These are phyloP conservation scores for Peromyscus leucopus DNA, from an alignment of 2,113 vertebrate species.

Conservation along the genomic window DNA sequence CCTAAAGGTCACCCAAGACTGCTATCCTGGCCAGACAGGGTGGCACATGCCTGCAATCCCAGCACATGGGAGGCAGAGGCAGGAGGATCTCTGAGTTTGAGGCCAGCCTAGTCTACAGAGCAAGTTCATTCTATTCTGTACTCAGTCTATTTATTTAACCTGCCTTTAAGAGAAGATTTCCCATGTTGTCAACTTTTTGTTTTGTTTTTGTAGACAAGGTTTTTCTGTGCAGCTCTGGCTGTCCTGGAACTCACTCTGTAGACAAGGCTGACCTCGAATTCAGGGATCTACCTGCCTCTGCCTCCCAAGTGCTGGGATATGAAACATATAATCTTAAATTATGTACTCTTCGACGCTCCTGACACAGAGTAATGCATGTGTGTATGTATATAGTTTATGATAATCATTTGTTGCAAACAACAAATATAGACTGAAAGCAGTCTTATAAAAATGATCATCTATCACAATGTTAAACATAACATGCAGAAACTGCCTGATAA, in stretches of 20 bases:
- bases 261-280: too few relatives aligned
- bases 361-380: background rate
- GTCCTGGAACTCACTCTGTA: too few relatives aligned
- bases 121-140: background rate
- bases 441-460: background rate
- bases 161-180: background rate
- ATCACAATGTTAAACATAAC: background rate
- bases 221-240: too few relatives aligned
- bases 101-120: background rate
- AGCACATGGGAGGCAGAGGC: background rate
- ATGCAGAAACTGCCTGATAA: background rate
- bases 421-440: background rate
- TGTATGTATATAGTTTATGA: background rate
- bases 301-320: too few relatives aligned
- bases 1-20: background rate
- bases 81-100: background rate
- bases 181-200: background rate
- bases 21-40: background rate
- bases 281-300: too few relatives aligned
- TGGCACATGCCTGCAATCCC: background rate
- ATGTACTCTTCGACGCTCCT: background rate
- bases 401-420: background rate
- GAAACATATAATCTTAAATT: too few relatives aligned
- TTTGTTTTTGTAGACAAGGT: too few relatives aligned
- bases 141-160: background rate